Percentiles rank a stretch among this genome's conserved stretches.
These are phyloP conservation scores for Clupea harengus DNA, from an alignment of 2,113 vertebrate species.

Conservation along the genomic window DNA sequence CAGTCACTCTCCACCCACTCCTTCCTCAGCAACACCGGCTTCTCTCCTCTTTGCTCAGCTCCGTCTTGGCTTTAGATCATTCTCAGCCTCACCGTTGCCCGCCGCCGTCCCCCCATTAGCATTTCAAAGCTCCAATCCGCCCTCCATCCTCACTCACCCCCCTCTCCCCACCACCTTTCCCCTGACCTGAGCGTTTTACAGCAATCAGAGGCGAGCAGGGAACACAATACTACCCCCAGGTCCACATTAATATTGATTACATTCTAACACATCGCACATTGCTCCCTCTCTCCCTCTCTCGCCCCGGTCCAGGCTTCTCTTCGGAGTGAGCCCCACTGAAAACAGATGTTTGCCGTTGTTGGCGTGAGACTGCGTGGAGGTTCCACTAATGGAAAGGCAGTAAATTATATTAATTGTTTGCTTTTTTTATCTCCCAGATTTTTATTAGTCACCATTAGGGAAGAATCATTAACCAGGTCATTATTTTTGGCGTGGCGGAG, in stretches of 20 bases:
- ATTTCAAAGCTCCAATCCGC: background rate
- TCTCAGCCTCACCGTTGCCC: background rate
- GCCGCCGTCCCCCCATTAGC: background rate
- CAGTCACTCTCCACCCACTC: background rate
- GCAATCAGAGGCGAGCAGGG: conserved; percentile 3
- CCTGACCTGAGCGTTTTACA: background rate
- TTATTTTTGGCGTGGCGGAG: conserved; percentile 32
- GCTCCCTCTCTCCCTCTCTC: background rate
- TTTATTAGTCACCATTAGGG: conserved; percentile 31
- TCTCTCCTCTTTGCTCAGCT: conserved; percentile 7
- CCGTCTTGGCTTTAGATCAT: background rate
- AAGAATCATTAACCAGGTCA: conserved; percentile 34
- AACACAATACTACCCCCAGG: conserved; percentile 30
- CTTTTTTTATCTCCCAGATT: background rate
- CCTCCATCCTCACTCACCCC: background rate
- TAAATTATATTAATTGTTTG: conserved; percentile 30
- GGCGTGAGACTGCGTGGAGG: background rate
- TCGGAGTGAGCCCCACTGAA: background rate
- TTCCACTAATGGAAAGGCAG: background rate
- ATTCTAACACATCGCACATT: background rate
- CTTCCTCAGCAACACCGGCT: background rate
- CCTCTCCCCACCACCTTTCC: background rate
- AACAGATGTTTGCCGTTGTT: conserved; percentile 19
- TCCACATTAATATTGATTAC: conserved; percentile 34
- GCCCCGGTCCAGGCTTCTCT: background rate